A percentile compares a stretch with the other conserved stretches of the same genome.
These are phyloP conservation scores for Apus apus DNA, from an alignment of 2,113 vertebrate species.

Conservation along the genomic window DNA sequence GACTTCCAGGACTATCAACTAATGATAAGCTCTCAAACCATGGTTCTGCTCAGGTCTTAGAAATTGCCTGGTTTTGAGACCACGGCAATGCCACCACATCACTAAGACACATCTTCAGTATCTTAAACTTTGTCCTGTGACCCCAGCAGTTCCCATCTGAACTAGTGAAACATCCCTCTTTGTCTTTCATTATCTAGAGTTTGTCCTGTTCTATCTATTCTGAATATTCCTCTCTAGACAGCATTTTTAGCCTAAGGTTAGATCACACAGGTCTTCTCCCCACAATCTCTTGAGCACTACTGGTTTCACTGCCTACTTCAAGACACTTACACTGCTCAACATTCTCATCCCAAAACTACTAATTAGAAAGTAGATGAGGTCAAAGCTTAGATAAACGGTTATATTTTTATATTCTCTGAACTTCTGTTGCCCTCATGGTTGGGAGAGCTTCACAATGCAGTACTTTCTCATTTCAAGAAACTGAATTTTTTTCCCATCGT, in stretches of 20 bases:
- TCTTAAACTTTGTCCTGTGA: neutral
- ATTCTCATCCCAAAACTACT: neutral
- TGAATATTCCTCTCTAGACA: rapidly evolving
- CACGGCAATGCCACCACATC: neutral
- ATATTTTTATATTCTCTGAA: neutral
- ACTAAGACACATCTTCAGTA: neutral
- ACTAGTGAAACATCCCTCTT: neutral
- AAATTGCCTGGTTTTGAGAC: neutral
- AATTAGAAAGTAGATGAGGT: neutral
- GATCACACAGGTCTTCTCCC: neutral
- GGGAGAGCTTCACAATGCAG: neutral
- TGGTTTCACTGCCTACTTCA: neutral
- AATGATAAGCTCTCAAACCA: neutral
- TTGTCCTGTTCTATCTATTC: neutral
- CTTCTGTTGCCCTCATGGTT: neutral
- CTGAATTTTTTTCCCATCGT: neutral
- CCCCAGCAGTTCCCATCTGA: neutral
- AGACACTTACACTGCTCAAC: neutral
- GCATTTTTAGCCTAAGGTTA: neutral
- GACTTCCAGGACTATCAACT: neutral
- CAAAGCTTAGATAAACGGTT: neutral
- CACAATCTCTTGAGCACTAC: neutral
- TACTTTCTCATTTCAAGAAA: neutral
- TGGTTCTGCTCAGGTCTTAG: neutral
- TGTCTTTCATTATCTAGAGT: neutral